Evolutionary conservation across 2,113 vertebrate species (phyloP), one percentile per base, ranked within the genome.

Genomic region (Catagonus wagneri): DNA sequence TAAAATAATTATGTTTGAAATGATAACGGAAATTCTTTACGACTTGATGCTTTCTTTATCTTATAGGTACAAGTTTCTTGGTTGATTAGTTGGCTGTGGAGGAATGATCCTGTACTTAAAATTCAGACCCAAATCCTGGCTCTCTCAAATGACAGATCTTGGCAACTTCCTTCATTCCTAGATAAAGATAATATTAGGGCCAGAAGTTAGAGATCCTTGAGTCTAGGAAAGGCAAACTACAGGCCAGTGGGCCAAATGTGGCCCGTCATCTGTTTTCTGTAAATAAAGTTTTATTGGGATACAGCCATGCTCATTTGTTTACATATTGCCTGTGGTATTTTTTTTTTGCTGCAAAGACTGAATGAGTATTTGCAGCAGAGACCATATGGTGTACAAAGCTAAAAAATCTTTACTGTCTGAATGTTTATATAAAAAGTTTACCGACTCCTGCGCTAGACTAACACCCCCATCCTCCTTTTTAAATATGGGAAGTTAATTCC

Each of bases 271-370:
- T 92, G 36, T 61, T 90, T 94, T 8, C 95, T 96, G n/a, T 80
- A 95, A 97, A 90, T 95, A 93, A 96, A 96, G 71, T 83, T 96
- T 72, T 92, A 90, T 63, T 84, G 84, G 60, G 94, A 56, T 19
- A 61, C 4, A 78, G 19, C 17, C 52, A 22, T 60, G 44, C 36
- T 83, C 27, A 68, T 74, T 95, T 52, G 50, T 72, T 88, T 88
- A 54, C 16, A 27, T 52, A 44, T 34, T 54, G n/a, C 17, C 6
- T 63, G 29, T 29, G 50, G 23, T 44, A 44, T 71, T 93, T 44
- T 75, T 89, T 86, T 92, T 22, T 65, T 95, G 66, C 69, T 71
- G 58, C 7, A 89, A 25, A 87, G 78, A 68, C 10, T 56, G 69
- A 76, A 23, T 66, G 39, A 83, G 32, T 50, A 69, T 75, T 87